Evolutionary conservation across 2,888 invertebrate species (phyloP).

Genomic region (Coenonympha glycerion): DNA sequence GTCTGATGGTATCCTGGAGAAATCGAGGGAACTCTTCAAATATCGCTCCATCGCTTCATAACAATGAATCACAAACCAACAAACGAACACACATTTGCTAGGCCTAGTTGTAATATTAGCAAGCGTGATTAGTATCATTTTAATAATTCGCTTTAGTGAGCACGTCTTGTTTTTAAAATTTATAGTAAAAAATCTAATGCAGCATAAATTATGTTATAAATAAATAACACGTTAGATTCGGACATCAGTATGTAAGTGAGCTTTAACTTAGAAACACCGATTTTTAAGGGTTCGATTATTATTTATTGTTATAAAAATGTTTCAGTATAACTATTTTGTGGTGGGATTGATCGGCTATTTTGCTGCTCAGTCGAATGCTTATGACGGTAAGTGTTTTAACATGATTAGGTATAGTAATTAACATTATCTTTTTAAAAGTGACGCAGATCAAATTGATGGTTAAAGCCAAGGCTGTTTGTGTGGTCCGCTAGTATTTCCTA

Average conservation of each 20-base stretch:
- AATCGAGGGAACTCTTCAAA: no score
- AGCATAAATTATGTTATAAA: neutral
- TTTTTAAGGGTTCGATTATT: neutral
- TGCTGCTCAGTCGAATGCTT: neutral
- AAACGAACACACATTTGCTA: no score
- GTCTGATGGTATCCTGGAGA: no score
- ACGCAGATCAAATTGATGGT: no score
- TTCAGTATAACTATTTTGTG: neutral
- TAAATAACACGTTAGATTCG: neutral
- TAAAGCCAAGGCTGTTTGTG: no score
- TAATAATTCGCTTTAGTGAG: neutral
- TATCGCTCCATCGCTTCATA: no score
- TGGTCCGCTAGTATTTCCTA: no score
- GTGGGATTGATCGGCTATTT: neutral
- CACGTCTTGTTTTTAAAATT: neutral
- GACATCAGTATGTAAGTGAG: neutral
- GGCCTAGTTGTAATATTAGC: no score
- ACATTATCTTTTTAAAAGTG: no score
- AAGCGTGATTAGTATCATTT: neutral
- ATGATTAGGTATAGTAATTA: no score
- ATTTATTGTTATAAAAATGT: constrained; percentile 1
- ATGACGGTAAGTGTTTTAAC: neutral
- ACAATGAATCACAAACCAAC: no score
- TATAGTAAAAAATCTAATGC: neutral
- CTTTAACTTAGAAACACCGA: neutral